phyloP scores from a whole-genome alignment of 1,140 invertebrate species.

The Notospermus geniculatus region DNA sequence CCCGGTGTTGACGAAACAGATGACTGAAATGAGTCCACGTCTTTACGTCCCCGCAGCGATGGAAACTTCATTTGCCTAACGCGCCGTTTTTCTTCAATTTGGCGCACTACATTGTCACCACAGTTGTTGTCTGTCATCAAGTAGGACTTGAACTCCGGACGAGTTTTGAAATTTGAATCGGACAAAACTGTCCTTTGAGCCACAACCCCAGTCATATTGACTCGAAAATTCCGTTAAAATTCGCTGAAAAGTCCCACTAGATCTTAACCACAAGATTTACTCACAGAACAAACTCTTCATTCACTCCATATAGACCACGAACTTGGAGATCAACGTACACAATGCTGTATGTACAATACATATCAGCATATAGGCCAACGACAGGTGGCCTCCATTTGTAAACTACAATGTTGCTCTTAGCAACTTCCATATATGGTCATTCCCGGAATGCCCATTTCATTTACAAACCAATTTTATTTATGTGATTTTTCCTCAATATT shows the following conservation, averaged over 20 bases:
- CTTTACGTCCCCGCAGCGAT: slow-evolving; percentile 33
- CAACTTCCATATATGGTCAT: slow-evolving; percentile 28
- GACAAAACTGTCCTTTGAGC: slow-evolving; percentile 30
- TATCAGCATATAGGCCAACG: neutral
- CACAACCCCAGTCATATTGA: slow-evolving; percentile 37
- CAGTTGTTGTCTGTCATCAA: slow-evolving; percentile 39
- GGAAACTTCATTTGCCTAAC: slow-evolving; percentile 51
- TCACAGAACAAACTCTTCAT: slow-evolving; percentile 7
- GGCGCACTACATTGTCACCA: slow-evolving; percentile 34
- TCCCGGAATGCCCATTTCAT: no score
- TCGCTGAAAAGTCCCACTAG: neutral
- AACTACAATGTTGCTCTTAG: slow-evolving; percentile 39
- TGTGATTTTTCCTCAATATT: no score
- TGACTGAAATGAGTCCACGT: slow-evolving; percentile 43
- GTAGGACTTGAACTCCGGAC: slow-evolving; percentile 42
- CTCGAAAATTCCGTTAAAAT: neutral
- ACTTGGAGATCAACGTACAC: neutral
- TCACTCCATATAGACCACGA: slow-evolving; percentile 2
- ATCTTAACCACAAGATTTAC: no score
- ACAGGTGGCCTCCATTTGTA: slow-evolving; percentile 26
- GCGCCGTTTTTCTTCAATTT: slow-evolving; percentile 42
- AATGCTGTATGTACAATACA: neutral
- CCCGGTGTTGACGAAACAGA: slow-evolving; percentile 15
- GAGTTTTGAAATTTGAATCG: slow-evolving; percentile 39
- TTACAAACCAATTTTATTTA: no score